Conservation (phyloP, 2,888 invertebrate species). For the Agrochola lychnidis region DNA sequence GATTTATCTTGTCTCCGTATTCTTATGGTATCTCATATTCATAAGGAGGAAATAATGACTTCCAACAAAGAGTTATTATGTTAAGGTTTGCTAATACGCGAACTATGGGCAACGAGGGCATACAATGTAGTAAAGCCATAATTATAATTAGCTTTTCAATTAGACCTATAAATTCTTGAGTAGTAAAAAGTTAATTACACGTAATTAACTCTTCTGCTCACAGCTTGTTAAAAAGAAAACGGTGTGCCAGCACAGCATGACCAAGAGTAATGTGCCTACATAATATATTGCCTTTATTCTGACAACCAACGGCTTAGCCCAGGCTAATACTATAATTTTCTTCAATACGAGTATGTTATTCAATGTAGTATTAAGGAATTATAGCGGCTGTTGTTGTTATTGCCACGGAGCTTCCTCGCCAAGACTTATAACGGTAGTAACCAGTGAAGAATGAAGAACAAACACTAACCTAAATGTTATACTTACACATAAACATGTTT, state of each 20-base stretch:
- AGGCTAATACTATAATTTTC: constrained; percentile 9
- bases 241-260: constrained; percentile 20
- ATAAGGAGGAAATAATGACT: constrained; percentile 9
- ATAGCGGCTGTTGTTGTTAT: constrained; percentile 30
- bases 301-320: constrained; percentile 1
- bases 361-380: constrained; percentile 44
- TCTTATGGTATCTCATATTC: constrained; percentile 58
- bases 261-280: constrained; percentile 10
- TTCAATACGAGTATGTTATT: constrained; percentile 25
- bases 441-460: constrained; percentile 50
- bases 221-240: constrained; percentile 34
- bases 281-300: constrained; percentile 15
- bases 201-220: constrained; percentile 22
- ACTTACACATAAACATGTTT: constrained; percentile 53
- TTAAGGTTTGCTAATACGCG: neutral
- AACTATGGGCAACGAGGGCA: neutral
- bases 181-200: constrained; percentile 16
- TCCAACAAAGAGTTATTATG: too few species aligned
- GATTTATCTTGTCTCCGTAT: constrained; percentile 81
- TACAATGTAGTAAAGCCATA: neutral
- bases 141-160: constrained; percentile 1
- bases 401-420: constrained; percentile 31
- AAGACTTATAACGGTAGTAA: constrained; percentile 45
- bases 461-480: constrained; percentile 50
- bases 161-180: neutral